These are phyloP conservation scores for Drepana arcuata DNA, from an alignment of 1,140 invertebrate genomes.

Conservation along the genomic window DNA sequence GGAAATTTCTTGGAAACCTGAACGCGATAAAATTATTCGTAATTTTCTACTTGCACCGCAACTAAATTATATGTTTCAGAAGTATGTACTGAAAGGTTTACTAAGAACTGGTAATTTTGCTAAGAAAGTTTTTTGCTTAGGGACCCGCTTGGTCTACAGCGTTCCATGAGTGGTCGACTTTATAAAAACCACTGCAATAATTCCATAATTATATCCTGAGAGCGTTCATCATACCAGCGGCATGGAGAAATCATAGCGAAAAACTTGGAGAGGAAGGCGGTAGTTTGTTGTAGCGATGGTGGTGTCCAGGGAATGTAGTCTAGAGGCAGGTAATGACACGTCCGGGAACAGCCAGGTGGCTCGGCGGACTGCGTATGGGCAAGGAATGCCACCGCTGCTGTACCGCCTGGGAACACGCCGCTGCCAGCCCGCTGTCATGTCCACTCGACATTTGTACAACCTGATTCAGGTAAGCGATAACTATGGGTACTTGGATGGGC, in stretches of 20 bases:
- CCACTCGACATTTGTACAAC: constrained; percentile 35
- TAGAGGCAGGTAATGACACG: constrained; percentile 30
- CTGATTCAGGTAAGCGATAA: constrained; percentile 31
- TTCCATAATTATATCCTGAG: constrained; percentile 14
- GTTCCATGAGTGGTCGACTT: no score
- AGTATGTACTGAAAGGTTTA: no score
- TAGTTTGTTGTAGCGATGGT: constrained; percentile 38
- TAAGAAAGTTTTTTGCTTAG: no score
- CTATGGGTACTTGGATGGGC: no score
- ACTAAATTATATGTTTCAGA: no score
- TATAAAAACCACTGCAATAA: no score
- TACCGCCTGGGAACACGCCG: constrained; percentile 44
- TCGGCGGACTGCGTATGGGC: constrained; percentile 44
- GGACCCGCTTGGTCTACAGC: no score
- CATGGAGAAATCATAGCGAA: constrained; percentile 22
- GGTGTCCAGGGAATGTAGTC: constrained; percentile 48
- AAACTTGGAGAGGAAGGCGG: constrained; percentile 40
- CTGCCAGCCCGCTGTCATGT: constrained; percentile 21
- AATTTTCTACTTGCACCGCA: no score
- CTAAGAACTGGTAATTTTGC: no score
- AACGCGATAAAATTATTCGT: no score
- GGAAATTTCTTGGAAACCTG: no score
- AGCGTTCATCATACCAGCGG: constrained; percentile 16
- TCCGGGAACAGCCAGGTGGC: constrained; percentile 55
- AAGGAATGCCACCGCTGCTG: constrained; percentile 44